Evolutionary conservation across 2,888 invertebrate species (phyloP).

Genomic region (Crossocerus cetratus): DNA sequence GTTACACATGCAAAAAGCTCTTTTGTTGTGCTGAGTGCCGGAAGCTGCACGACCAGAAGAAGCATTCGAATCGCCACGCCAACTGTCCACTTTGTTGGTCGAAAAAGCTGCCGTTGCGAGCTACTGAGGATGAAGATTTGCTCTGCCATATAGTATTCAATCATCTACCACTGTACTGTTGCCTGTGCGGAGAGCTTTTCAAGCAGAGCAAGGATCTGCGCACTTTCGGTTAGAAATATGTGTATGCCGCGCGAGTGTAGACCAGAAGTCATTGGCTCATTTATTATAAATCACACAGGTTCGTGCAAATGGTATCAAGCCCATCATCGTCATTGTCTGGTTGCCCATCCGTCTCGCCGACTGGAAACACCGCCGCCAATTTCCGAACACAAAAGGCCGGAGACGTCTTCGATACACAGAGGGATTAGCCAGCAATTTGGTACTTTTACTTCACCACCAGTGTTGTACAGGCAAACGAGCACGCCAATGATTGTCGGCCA

Average conservation of each 20-base stretch:
- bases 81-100: slow-evolving; percentile 65
- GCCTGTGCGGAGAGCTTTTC: slow-evolving; percentile 63
- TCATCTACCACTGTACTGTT: slow-evolving; percentile 68
- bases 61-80: slow-evolving; percentile 58
- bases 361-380: slow-evolving; percentile 38
- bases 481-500: slow-evolving; percentile 63
- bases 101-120: slow-evolving; percentile 57
- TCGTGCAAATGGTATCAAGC: slow-evolving; percentile 52
- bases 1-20: slow-evolving; percentile 65
- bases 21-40: slow-evolving; percentile 69
- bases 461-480: slow-evolving; percentile 67
- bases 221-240: slow-evolving; percentile 46
- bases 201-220: slow-evolving; percentile 57
- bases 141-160: slow-evolving; percentile 62
- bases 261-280: too few species aligned
- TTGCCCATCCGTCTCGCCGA: slow-evolving; percentile 7
- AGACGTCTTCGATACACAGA: slow-evolving; percentile 31
- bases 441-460: slow-evolving; percentile 59
- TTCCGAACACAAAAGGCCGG: slow-evolving; percentile 3
- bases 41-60: slow-evolving; percentile 61
- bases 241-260: background rate
- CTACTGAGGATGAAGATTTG: slow-evolving; percentile 56
- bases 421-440: slow-evolving; percentile 47
- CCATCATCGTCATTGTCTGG: slow-evolving; percentile 30
- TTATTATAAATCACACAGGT: slow-evolving; percentile 24